Percentiles rank a stretch among this genome's conserved stretches.
Conservation (phyloP, 2,113 vertebrate species). For the Dasyurus viverrinus region DNA sequence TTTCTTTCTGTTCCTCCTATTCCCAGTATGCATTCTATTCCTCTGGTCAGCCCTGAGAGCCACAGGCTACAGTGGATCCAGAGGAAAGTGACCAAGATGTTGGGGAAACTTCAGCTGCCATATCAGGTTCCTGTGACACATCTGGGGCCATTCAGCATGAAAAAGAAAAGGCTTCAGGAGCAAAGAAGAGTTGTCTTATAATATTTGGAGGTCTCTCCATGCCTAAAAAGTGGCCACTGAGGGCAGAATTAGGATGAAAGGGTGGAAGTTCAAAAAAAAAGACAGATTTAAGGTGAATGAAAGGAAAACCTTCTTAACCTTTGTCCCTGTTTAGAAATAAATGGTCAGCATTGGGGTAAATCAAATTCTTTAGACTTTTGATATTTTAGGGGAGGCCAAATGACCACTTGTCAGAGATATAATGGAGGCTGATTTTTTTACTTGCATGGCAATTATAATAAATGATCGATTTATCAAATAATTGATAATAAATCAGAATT, state of each 20-base stretch:
- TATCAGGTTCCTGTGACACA: background rate
- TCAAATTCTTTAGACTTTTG: background rate
- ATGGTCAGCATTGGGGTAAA: background rate
- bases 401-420: background rate
- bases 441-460: background rate
- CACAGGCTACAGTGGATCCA: background rate
- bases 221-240: background rate
- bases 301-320: background rate
- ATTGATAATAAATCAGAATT: too few relatives aligned
- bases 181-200: background rate
- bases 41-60: background rate
- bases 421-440: background rate
- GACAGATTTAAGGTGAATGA: background rate
- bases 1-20: background rate
- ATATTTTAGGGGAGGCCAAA: background rate
- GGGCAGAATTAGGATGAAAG: background rate
- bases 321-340: background rate
- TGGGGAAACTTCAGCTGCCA: background rate
- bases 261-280: background rate
- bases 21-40: background rate
- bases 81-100: background rate
- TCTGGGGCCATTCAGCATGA: background rate
- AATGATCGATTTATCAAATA: background rate
- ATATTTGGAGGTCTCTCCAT: background rate
- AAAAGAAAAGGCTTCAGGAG: background rate